Conservation (phyloP, 1,140 invertebrate genomes). For the Leptinotarsa lineolata region DNA sequence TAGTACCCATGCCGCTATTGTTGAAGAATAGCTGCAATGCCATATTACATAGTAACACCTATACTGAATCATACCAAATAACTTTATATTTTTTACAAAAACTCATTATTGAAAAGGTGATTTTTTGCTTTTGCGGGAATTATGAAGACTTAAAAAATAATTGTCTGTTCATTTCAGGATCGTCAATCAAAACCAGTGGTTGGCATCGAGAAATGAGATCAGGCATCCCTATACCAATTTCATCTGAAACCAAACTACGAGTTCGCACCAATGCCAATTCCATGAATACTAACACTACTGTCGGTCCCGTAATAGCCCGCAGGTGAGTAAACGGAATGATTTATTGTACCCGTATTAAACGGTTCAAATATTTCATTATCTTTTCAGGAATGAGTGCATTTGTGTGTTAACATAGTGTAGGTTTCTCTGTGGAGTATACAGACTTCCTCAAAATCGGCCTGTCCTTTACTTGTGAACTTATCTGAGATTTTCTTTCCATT, state of each 20-base stretch:
- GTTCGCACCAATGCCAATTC: conserved; percentile 10
- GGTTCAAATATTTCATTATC: neutral
- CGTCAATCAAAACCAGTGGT: conserved; percentile 43
- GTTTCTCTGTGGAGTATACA: too few relatives aligned
- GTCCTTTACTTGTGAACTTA: too few relatives aligned
- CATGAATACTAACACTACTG: conserved; percentile 6
- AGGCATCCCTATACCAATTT: conserved; percentile 50
- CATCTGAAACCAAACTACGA: conserved; percentile 32
- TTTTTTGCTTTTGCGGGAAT: too few relatives aligned
- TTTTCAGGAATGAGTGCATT: neutral
- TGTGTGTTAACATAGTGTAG: too few relatives aligned
- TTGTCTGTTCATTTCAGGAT: conserved; percentile 39
- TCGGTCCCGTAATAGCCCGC: conserved; percentile 34
- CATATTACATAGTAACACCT: too few relatives aligned
- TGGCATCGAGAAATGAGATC: conserved; percentile 49
- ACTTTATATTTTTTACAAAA: too few relatives aligned
- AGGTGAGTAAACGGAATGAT: neutral
- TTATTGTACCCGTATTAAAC: neutral
- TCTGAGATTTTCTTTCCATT: too few relatives aligned
- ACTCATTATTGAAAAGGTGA: too few relatives aligned
- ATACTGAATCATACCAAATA: too few relatives aligned
- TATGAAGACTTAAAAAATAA: neutral
- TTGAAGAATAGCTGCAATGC: too few relatives aligned
- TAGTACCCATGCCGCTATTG: too few relatives aligned
- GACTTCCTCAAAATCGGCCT: too few relatives aligned